Percentiles rank a stretch among this genome's conserved stretches.
Evolutionary conservation across 2,113 vertebrate genomes (phyloP).

Genomic region (Formicarius rufipectus): DNA sequence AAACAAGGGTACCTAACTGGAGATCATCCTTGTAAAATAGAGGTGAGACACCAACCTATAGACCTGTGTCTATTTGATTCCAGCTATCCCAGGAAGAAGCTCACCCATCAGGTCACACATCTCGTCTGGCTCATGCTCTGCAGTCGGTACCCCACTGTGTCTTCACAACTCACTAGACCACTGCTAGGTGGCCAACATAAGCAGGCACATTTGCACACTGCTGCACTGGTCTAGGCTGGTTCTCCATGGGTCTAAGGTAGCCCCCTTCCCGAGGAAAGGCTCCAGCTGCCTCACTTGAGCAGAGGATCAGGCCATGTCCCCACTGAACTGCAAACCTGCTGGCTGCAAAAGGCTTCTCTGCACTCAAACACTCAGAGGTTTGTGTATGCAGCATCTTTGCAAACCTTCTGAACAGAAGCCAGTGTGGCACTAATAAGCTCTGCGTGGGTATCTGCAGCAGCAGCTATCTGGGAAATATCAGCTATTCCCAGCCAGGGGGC

Average conservation of each 20-base stretch:
- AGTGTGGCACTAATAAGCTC: not conserved
- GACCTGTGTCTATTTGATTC: not conserved
- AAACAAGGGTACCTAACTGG: not conserved
- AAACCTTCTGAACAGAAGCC: not conserved
- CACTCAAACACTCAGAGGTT: not conserved
- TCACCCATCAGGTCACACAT: not conserved
- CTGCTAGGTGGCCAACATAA: not conserved
- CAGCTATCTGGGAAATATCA: not conserved
- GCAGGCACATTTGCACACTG: not conserved
- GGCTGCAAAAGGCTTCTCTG: not conserved
- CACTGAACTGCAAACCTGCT: not conserved
- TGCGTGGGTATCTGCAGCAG: not conserved
- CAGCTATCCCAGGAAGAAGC: not conserved
- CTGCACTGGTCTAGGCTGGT: fast-evolving
- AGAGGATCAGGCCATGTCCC: not conserved
- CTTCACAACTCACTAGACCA: not conserved
- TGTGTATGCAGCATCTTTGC: not conserved
- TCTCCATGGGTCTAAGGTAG: not conserved
- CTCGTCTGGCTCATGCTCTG: not conserved
- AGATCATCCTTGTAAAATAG: not conserved
- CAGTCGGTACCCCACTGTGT: fast-evolving
- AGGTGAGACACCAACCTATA: not conserved
- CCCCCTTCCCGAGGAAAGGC: not conserved
- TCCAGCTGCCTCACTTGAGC: not conserved
- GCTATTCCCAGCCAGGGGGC: not conserved